A percentile compares a stretch with the other conserved stretches of the same genome.
Conservation (phyloP, 2,888 invertebrate species). For the Drosophila leonis region DNA sequence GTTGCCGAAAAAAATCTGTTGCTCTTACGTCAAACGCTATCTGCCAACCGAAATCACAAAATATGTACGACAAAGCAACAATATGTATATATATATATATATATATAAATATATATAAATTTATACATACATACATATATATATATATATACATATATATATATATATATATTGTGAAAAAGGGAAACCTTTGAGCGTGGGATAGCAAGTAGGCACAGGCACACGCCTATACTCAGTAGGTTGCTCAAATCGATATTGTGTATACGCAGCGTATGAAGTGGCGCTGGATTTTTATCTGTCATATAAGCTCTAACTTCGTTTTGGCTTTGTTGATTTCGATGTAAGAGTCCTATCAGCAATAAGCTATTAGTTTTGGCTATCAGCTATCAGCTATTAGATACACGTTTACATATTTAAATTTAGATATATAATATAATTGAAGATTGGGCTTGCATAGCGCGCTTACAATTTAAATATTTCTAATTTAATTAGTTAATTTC, state of each 20-base stretch:
- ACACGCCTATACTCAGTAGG: conserved; percentile 30
- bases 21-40: conserved; percentile 79
- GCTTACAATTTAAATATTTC: conserved; percentile 21
- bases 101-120: background rate
- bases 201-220: conserved; percentile 12
- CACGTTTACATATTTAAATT: conserved; percentile 41
- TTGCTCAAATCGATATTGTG: conserved; percentile 71
- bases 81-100: background rate
- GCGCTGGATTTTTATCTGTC: conserved; percentile 50
- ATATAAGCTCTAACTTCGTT: conserved; percentile 40
- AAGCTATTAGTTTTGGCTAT: conserved; percentile 60
- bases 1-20: conserved; percentile 69
- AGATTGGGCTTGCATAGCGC: background rate
- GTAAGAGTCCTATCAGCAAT: conserved; percentile 73
- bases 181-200: conserved; percentile 24
- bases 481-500: conserved; percentile 54
- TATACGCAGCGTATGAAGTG: conserved; percentile 64
- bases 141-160: background rate
- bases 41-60: conserved; percentile 66
- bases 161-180: background rate
- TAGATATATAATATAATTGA: conserved; percentile 19
- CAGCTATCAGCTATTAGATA: conserved; percentile 27
- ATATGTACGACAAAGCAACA: conserved; percentile 33
- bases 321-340: conserved; percentile 70
- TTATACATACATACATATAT: conserved; percentile 1